Base-by-base conservation (phyloP, 2,797 vertebrate species). In the Heteromormyrus szaboi region DNA sequence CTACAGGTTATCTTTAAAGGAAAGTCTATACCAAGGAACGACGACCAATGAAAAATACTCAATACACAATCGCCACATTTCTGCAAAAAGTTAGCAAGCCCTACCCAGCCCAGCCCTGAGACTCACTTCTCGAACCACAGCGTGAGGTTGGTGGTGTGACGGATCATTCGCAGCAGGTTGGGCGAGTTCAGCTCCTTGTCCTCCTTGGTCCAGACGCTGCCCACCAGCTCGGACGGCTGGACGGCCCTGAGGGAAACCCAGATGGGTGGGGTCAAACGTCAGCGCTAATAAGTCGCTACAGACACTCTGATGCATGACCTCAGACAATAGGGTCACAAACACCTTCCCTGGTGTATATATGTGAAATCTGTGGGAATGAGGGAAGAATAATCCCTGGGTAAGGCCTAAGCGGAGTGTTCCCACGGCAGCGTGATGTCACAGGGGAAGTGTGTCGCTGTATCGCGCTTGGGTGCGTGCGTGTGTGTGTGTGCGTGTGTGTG, bases 101-200 rank as follows among this genome's bases (percentile, higher is more conserved):
- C 12, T 14, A 17, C 29, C 4, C 65, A 72, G 14, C 65, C 29
- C 19, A 46, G 62, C 22, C 22, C 41, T 17, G 29, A 72, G 29
- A 96, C 98, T 96, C 94, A 99, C 98, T 99, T 99, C 92, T 99
- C 98, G 89, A 99, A 99, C 98, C 98, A 99, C 5, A 99, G 96
- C 0, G 98, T 99, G 76, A 99, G 98, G 91, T 99, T 99, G 89
- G 98, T 99, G 84, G 98, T 99, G 92, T 99, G 98, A 22, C 98
- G 97, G 93, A 99, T 99, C 98, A 99, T 99, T 91, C 98, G 97
- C 86, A 99, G 91, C 88, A 99, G 92, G 92, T 99, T 99, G 0
- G 98, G 98, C 2, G 98, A 99, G 94, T 99, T 98, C 37, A 98
- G 97, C 96, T 99, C 98, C 93, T 99, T 99, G 94, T 99, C 98